These are phyloP conservation scores for Trichogramma pretiosum DNA, from an alignment of 1,140 invertebrate species.

Conservation along the genomic window DNA sequence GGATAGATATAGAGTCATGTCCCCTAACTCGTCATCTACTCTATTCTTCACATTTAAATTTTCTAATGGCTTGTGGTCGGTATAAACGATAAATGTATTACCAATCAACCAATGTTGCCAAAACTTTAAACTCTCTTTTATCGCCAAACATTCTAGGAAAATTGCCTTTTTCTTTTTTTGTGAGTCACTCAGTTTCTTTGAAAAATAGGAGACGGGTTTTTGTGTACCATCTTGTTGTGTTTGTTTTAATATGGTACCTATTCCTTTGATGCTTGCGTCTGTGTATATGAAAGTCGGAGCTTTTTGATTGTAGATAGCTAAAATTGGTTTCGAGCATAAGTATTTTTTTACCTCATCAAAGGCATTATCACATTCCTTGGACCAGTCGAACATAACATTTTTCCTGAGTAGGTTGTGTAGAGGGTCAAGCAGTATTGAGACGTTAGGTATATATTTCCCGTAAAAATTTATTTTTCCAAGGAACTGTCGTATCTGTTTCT, in stretches of 20 bases:
- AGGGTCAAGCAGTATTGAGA: conserved; percentile 10
- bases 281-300: conserved; percentile 19
- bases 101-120: conserved; percentile 9
- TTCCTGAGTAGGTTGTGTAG: conserved; percentile 16
- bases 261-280: conserved; percentile 20
- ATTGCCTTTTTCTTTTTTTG: neutral
- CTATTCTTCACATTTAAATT: conserved; percentile 18
- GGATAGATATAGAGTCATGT: neutral
- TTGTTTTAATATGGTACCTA: conserved; percentile 22
- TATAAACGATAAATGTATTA: conserved; percentile 10
- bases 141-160: neutral
- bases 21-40: conserved; percentile 2
- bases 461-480: neutral
- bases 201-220: conserved; percentile 9
- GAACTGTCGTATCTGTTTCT: neutral
- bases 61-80: conserved; percentile 17
- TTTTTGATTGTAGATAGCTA: conserved; percentile 19
- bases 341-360: conserved; percentile 14
- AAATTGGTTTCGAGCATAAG: conserved; percentile 10
- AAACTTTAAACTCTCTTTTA: neutral
- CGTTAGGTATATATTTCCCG: conserved; percentile 8
- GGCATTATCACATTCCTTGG: conserved; percentile 9
- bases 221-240: conserved; percentile 8
- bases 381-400: conserved; percentile 13
- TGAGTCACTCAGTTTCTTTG: neutral